phyloP scores from a whole-genome alignment of 1,140 invertebrate genomes.

The Bemisia tabaci region DNA sequence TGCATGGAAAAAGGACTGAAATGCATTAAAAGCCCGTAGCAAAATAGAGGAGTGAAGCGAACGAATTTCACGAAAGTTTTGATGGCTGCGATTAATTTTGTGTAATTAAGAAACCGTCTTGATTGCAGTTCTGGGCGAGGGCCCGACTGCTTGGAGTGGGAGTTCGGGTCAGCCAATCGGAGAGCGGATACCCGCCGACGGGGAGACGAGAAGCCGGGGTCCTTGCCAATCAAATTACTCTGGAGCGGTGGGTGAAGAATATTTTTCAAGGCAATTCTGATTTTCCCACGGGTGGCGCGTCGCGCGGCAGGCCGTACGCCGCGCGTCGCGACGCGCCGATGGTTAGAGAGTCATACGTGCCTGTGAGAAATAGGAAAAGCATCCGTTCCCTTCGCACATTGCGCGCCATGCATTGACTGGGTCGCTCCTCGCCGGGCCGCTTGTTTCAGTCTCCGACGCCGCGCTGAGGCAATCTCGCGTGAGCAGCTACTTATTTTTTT shows the following conservation, averaged over 20 bases:
- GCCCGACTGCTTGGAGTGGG: neutral
- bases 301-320: no score
- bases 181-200: slow-evolving; percentile 3
- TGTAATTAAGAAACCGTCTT: neutral
- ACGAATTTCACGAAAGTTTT: slow-evolving; percentile 1
- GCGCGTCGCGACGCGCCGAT: no score
- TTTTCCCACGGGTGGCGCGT: slow-evolving; percentile 21
- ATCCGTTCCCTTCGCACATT: slow-evolving; percentile 27
- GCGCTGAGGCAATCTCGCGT: no score
- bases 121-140: neutral
- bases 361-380: slow-evolving; percentile 24
- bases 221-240: neutral
- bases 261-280: slow-evolving; percentile 20
- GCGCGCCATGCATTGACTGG: no score
- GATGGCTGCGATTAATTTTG: neutral
- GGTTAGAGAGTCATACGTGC: slow-evolving; percentile 12
- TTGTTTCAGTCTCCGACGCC: no score
- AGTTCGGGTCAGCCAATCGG: neutral
- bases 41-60: neutral
- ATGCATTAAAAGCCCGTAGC: neutral
- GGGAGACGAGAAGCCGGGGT: neutral
- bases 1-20: no score
- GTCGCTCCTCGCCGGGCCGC: no score
- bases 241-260: slow-evolving; percentile 10
- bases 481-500: no score